phyloP scores from a whole-genome alignment of 2,797 vertebrate species.

The Pipistrellus pipistrellus region DNA sequence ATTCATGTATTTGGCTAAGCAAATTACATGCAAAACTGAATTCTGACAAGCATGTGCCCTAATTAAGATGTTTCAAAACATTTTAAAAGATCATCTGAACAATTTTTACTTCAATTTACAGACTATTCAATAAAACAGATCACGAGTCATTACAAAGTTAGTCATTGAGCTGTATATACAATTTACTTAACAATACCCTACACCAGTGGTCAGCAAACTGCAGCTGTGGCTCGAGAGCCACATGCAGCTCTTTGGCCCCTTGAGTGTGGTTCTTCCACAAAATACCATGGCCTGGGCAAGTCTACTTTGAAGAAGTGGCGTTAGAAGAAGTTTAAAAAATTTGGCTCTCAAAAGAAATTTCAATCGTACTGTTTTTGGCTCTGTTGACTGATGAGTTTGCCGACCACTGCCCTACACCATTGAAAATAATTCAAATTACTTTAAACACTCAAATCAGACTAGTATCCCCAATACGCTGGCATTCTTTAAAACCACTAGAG shows the following conservation, averaged over 20 bases:
- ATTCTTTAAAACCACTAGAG: not conserved
- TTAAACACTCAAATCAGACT: slow-evolving; percentile 26
- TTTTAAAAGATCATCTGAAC: slow-evolving; percentile 30
- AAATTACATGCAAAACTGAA: slow-evolving; percentile 44
- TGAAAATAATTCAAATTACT: slow-evolving; percentile 21
- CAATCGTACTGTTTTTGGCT: no score
- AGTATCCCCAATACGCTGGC: not conserved
- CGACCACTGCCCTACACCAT: not conserved
- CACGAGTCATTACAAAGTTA: not conserved
- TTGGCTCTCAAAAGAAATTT: no score
- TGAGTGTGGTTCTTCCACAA: no score
- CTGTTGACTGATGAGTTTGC: no score
- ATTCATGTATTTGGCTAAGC: slow-evolving; percentile 12
- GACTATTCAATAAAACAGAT: slow-evolving; percentile 26
- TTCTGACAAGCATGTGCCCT: slow-evolving; percentile 13
- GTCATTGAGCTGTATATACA: not conserved
- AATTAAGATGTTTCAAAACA: slow-evolving; percentile 39
- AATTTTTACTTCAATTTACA: slow-evolving; percentile 49
- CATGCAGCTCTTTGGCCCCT: no score
- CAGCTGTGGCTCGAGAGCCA: no score
- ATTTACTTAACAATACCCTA: slow-evolving; percentile 39
- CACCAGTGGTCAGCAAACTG: no score
- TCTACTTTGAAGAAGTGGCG: no score
- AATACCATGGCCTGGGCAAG: no score
- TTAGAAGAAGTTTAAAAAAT: no score